These are phyloP conservation scores for Eulemur macaco DNA, from an alignment of 2,113 vertebrate genomes.

Conservation along the genomic window DNA sequence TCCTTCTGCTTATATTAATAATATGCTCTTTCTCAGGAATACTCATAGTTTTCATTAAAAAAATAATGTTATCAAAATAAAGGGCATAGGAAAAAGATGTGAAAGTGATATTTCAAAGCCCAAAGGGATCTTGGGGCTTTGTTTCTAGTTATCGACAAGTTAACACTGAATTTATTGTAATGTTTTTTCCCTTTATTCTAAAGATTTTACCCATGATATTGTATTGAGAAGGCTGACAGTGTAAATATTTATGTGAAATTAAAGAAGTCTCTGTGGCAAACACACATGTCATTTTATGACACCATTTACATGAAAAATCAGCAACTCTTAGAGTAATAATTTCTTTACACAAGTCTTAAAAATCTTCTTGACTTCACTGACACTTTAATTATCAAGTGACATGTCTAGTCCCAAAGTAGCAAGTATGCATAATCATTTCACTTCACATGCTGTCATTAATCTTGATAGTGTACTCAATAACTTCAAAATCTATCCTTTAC, in stretches of 20 bases:
- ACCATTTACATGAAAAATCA: conserved; percentile 1
- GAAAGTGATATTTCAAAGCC: background rate
- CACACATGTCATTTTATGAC: background rate
- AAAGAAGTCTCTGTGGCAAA: background rate
- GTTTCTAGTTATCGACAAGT: background rate
- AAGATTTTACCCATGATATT: background rate
- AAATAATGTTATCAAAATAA: background rate
- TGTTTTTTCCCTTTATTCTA: background rate
- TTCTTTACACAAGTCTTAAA: background rate
- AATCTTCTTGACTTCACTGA: conserved; percentile 8
- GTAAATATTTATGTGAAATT: background rate
- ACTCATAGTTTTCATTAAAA: background rate
- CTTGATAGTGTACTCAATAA: background rate
- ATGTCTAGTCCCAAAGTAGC: background rate
- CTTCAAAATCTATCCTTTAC: background rate
- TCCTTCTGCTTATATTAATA: background rate
- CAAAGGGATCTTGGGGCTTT: background rate
- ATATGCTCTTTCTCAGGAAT: background rate
- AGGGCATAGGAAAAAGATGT: background rate
- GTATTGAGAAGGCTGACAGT: background rate
- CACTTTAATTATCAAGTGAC: conserved; percentile 40
- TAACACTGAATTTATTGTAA: background rate
- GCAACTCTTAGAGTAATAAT: background rate
- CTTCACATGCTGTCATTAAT: background rate
- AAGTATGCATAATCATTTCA: background rate